phyloP scores from a whole-genome alignment of 2,797 vertebrate species.

The Pangasius mekongensis region DNA sequence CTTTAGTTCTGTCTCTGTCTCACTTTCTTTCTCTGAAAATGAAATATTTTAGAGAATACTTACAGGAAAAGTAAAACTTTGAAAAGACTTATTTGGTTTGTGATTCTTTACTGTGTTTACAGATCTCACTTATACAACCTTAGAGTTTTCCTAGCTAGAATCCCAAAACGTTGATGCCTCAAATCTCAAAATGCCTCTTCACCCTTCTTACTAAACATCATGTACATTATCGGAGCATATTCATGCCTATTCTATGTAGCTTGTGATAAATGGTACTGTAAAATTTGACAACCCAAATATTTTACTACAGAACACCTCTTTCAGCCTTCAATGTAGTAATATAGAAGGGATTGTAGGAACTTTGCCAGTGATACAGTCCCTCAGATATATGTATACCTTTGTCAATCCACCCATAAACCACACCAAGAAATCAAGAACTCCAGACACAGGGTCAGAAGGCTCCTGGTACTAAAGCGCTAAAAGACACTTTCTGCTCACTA shows the following conservation, averaged over 20 bases:
- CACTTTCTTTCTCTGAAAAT: neutral
- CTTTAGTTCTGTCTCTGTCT: neutral
- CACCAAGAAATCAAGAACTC: neutral
- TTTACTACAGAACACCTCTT: constrained; percentile 5
- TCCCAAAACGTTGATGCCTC: neutral
- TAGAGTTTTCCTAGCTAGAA: neutral
- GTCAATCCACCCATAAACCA: neutral
- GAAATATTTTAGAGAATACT: neutral
- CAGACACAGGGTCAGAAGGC: neutral
- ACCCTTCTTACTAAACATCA: neutral
- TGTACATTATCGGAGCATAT: neutral
- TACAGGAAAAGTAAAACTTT: neutral
- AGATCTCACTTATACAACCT: neutral
- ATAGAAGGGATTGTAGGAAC: neutral
- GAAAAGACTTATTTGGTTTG: neutral
- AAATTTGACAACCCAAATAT: neutral
- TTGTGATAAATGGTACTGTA: neutral
- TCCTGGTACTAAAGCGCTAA: neutral
- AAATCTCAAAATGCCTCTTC: neutral
- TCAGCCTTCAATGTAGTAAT: neutral
- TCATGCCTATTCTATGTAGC: neutral
- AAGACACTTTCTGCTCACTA: neutral
- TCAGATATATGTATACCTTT: neutral
- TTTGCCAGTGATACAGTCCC: neutral
- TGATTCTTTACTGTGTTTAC: neutral